Evolutionary conservation across 1,140 invertebrate genomes (phyloP), one percentile per base, ranked within the genome.

Genomic region (Drosophila subpulchrella): DNA sequence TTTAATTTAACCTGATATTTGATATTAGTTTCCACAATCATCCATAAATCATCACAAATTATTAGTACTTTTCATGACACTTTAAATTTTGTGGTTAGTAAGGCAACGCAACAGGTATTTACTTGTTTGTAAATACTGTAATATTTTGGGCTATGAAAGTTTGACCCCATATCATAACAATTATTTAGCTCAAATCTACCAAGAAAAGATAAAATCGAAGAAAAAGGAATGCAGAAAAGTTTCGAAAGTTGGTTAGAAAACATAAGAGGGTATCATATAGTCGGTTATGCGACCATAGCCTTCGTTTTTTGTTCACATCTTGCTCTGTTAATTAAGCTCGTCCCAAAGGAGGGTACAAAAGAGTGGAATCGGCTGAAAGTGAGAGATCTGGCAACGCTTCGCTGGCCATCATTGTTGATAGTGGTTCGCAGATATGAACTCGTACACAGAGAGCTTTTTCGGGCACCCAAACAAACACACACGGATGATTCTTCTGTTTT

Each of bases 371-470:
- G 36, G 59, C 55, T 48, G 54, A 5, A 53, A 57, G 50, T 46
- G 32, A 60, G 59, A 82, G 78, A 82, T 86, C 76, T 82, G 75
- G 75, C 83, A 88, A 88, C 79, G 83, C 75, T 86, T 46, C 56
- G 79, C 42, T 82, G 79, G 44, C 57, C 72, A 72, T 67, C 83
- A 86, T 88, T 86, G 82, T 88, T 88, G 83, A 75, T 82, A 78
- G 70, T 78, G 75, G 67, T 36, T 66, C 36, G 41, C 63, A 54
- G 67, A 56, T 56, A 66, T 61, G 50, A 47, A 53, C 53, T 54
- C 34, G n/a, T 38, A 44, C 66, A 50, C 57, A 46, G 27, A 48
- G 20, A 68, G 63, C 42, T 48, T 57, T 71, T 71, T 70, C n/a
- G 34, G 68, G 59, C 32, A 17, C 12, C 72, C 56, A 62, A 57